Conservation (phyloP, 2,797 vertebrate species). For the Falco peregrinus region DNA sequence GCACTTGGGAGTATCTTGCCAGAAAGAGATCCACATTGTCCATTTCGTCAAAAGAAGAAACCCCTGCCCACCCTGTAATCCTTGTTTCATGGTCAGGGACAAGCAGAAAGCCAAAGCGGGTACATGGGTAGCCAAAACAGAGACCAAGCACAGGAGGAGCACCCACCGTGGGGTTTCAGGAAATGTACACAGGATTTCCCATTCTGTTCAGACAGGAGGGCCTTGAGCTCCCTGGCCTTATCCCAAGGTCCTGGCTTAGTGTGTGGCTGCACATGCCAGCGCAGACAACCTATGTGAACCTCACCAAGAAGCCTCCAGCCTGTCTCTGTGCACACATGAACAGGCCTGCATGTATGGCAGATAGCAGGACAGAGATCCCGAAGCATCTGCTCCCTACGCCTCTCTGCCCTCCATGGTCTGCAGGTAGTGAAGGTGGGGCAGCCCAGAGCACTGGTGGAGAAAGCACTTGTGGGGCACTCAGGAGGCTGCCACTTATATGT, state of each 20-base stretch:
- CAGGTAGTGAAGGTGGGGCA: not conserved
- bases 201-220: not conserved
- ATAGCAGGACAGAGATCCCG: not conserved
- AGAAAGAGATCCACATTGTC: not conserved
- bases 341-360: rapidly evolving
- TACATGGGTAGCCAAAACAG: not conserved
- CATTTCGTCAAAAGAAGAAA: not conserved
- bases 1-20: not conserved
- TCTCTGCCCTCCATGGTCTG: not conserved
- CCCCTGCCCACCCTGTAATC: not conserved
- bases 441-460: not conserved
- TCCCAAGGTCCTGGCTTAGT: too few species aligned
- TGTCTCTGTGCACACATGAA: rapidly evolving
- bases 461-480: not conserved
- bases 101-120: not conserved
- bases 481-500: not conserved
- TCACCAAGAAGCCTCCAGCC: not conserved
- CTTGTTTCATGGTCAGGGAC: not conserved
- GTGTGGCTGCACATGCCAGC: not conserved
- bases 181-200: not conserved
- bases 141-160: not conserved
- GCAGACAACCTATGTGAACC: not conserved
- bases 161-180: rapidly evolving
- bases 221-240: not conserved
- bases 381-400: rapidly evolving